Percentiles rank a stretch among this genome's conserved stretches.
These are phyloP conservation scores for Diloba caeruleocephala DNA, from an alignment of 2,888 invertebrate species.

Conservation along the genomic window DNA sequence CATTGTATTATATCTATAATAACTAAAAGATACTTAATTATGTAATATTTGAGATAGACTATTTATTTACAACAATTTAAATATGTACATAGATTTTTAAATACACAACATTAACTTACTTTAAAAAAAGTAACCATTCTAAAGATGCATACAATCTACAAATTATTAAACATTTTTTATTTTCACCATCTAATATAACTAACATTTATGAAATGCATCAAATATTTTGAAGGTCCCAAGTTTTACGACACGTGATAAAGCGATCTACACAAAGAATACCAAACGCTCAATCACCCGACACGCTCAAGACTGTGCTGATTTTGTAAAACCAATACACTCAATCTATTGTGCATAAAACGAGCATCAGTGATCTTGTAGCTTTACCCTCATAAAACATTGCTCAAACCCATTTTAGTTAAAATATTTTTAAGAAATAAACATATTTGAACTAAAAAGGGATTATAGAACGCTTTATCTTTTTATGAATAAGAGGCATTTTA, in stretches of 20 bases:
- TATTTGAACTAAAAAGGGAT: too few species aligned
- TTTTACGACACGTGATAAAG: constrained; percentile 9
- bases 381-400: too few species aligned
- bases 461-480: too few species aligned
- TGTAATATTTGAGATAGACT: constrained; percentile 80
- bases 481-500: too few species aligned
- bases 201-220: constrained; percentile 65
- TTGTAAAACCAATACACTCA: constrained; percentile 15
- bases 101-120: constrained; percentile 79
- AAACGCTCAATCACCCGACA: constrained; percentile 27
- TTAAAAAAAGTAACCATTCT: constrained; percentile 65
- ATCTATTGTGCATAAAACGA: constrained; percentile 22
- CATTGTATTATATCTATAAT: constrained; percentile 30
- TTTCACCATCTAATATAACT: constrained; percentile 58
- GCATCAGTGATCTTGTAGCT: constrained; percentile 17
- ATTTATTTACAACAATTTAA: constrained; percentile 87
- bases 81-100: constrained; percentile 81
- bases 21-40: constrained; percentile 58
- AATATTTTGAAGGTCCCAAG: constrained; percentile 37
- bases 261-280: constrained; percentile 17
- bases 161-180: constrained; percentile 53
- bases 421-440: too few species aligned
- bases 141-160: constrained; percentile 60
- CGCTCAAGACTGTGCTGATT: constrained; percentile 17
- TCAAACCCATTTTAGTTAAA: too few species aligned